Evolutionary conservation across 23 tunicate species (phyloP).

Genomic region (Ciona savignyi): DNA sequence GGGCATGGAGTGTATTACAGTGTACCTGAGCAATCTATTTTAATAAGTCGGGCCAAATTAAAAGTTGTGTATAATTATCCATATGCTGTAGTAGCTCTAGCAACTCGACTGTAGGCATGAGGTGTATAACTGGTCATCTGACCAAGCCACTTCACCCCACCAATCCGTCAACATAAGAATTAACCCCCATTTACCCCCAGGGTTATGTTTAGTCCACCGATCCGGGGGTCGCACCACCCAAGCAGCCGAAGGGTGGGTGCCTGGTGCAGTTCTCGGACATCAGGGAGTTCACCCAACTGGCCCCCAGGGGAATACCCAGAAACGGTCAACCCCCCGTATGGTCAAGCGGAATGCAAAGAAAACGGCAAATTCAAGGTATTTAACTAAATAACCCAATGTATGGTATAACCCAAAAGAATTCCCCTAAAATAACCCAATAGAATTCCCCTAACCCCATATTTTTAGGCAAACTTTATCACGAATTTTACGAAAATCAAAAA

Average conservation of each 20-base stretch:
- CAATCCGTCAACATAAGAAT: no score
- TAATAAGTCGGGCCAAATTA: no score
- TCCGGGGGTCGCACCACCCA: slow-evolving; percentile 37
- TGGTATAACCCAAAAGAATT: background rate
- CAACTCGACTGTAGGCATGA: no score
- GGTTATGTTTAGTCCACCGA: slow-evolving; percentile 64
- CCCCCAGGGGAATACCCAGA: background rate
- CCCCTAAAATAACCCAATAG: background rate
- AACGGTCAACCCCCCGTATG: slow-evolving; percentile 33
- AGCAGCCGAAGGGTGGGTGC: slow-evolving; percentile 96
- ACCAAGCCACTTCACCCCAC: no score
- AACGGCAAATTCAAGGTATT: slow-evolving; percentile 1
- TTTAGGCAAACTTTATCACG: slow-evolving; percentile 24
- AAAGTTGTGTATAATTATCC: no score
- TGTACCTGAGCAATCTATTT: no score
- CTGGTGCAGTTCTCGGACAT: slow-evolving; percentile 72
- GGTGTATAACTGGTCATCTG: no score
- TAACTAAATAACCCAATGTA: background rate
- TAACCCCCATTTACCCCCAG: slow-evolving; percentile 9
- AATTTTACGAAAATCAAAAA: slow-evolving; percentile 34
- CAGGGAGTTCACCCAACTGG: background rate
- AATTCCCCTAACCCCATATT: background rate
- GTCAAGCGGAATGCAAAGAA: slow-evolving; percentile 32
- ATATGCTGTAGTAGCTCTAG: no score
- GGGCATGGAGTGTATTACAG: no score